Evolutionary conservation across 2,888 invertebrate genomes (phyloP), one percentile per base, ranked within the genome.

Genomic region (Caenorhabditis sp.): DNA sequence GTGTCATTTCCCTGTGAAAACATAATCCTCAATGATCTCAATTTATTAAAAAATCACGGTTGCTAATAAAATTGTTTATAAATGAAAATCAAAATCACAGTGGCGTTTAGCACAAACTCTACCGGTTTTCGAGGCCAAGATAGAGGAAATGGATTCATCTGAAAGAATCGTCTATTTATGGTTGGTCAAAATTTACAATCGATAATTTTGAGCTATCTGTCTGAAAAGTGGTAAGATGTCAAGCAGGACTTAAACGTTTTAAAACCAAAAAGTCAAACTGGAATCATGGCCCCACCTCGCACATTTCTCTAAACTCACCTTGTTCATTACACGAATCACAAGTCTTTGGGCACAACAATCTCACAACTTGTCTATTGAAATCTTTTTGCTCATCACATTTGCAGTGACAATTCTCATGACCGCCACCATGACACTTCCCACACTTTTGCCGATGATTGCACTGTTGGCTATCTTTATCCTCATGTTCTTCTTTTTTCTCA

Each of bases 261-360:
- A n/a, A n/a, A n/a, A n/a, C n/a, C n/a, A n/a, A n/a, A n/a, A n/a
- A n/a, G n/a, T n/a, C n/a, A n/a, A n/a, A n/a, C n/a, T n/a, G n/a
- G n/a, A 54, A 54, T 58, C 2, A 28, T 22, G 19, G 7, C 0
- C 38, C 38, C 38, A 22, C 2, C 41, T 47, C 5, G 44, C 28
- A 4, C 4, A 31, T 22, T 44, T 56, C 22, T 7, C 5, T 5
- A 14, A 14, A 44, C 51, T 58, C 22, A 47, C 49, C 51, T 38
- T 38, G 41, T n/a, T 82, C 59, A 14, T 51, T 47, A 35, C 76
- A 82, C 12, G 47, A 12, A 22, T 59, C 22, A 66, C 85, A 85
- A 6, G 82, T 82, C 41, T 73, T 73, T 19, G 82, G 85, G 24
- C 85, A 85, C 24, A 80, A 59, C 19, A 63, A 58, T 31, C 56